Percentiles rank a stretch among this genome's conserved stretches.
phyloP scores from a whole-genome alignment of 2,888 invertebrate species.

The Phortica okadai region DNA sequence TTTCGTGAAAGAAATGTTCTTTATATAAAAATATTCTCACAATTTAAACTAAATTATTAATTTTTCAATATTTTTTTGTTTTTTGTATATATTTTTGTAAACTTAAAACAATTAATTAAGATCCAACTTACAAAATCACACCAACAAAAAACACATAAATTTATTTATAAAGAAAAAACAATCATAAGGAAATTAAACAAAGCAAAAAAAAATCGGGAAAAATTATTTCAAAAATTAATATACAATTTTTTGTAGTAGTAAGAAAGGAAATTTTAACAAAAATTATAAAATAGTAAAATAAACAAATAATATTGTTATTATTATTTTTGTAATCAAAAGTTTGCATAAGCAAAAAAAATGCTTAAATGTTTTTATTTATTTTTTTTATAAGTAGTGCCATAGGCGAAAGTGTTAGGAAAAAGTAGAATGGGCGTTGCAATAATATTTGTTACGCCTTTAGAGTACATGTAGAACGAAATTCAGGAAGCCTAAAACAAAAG shows the following conservation, averaged over 20 bases:
- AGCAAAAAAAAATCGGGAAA: constrained; percentile 48
- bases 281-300: neutral
- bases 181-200: constrained; percentile 13
- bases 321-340: neutral
- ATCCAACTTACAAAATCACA: constrained; percentile 30
- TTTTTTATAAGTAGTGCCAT: neutral
- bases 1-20: constrained; percentile 32
- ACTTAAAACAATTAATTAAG: constrained; percentile 47
- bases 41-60: constrained; percentile 35
- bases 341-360: constrained; percentile 19
- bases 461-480: neutral
- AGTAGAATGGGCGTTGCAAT: neutral
- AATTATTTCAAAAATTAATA: constrained; percentile 49
- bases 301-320: neutral
- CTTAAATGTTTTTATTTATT: constrained; percentile 34
- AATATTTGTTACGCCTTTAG: neutral
- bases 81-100: constrained; percentile 38
- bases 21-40: constrained; percentile 4
- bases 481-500: neutral
- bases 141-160: constrained; percentile 15
- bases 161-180: constrained; percentile 16
- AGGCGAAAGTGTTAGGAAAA: neutral
- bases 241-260: constrained; percentile 42
- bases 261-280: constrained; percentile 34
- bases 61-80: constrained; percentile 36